Evolutionary conservation across 2,797 vertebrate genomes (phyloP).

Genomic region (Lepilemur ruficaudatus): DNA sequence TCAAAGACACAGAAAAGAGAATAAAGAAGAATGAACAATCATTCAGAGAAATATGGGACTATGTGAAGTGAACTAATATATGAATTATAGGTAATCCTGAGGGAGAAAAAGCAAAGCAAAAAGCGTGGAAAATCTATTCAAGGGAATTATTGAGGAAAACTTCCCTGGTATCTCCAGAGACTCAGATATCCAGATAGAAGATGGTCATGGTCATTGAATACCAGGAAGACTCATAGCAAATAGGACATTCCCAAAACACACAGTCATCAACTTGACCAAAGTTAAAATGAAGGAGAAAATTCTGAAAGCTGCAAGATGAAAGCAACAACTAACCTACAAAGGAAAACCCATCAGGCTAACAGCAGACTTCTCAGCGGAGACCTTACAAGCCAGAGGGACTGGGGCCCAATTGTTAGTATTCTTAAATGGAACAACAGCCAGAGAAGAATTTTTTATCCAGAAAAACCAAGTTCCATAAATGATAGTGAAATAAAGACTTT

Average conservation of each 20-base stretch:
- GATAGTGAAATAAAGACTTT: background rate
- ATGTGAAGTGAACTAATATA: background rate
- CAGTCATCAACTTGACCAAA: background rate
- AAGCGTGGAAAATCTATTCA: background rate
- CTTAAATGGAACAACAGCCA: background rate
- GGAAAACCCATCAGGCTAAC: too few species aligned
- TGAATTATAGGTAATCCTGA: background rate
- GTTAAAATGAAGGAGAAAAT: background rate
- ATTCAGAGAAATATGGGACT: background rate
- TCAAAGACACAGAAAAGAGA: background rate
- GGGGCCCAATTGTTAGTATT: background rate
- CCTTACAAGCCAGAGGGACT: too few species aligned
- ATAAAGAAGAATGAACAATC: background rate
- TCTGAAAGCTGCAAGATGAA: background rate
- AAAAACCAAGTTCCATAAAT: background rate
- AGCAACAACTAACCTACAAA: background rate
- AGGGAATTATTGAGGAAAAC: background rate
- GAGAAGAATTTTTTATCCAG: background rate
- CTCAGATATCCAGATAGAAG: background rate
- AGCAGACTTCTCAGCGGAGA: too few species aligned
- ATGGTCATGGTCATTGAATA: background rate
- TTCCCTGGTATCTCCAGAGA: background rate
- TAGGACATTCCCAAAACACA: background rate
- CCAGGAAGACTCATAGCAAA: background rate
- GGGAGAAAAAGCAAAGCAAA: background rate